Evolutionary conservation across 2,888 invertebrate genomes (phyloP).

Genomic region (Cheilosia soror): DNA sequence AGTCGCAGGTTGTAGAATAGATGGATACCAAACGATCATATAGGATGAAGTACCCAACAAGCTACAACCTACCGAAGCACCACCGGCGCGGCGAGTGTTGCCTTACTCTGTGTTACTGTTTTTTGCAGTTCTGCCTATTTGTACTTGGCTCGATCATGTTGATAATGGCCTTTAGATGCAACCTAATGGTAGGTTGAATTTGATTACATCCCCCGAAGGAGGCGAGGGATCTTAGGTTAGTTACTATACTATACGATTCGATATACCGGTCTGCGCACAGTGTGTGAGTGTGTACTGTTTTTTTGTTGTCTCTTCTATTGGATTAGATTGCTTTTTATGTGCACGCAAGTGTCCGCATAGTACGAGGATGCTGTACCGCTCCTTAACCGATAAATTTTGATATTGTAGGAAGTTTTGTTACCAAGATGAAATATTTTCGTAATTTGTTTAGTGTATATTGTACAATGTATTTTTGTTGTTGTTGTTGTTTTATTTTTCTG

Average conservation of each 20-base stretch:
- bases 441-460: constrained; percentile 63
- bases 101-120: constrained; percentile 47
- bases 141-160: constrained; percentile 66
- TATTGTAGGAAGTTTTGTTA: constrained; percentile 56
- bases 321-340: constrained; percentile 59
- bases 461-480: constrained; percentile 23
- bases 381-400: constrained; percentile 65
- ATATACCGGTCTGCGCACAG: constrained; percentile 24
- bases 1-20: constrained; percentile 57
- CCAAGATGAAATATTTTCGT: constrained; percentile 64
- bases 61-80: background rate
- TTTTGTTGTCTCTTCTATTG: constrained; percentile 25
- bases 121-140: constrained; percentile 58
- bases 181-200: constrained; percentile 68
- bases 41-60: constrained; percentile 31
- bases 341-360: constrained; percentile 59
- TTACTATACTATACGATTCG: constrained; percentile 22
- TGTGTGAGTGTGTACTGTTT: background rate
- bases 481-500: background rate
- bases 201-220: constrained; percentile 44
- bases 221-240: constrained; percentile 8
- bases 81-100: constrained; percentile 19
- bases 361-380: constrained; percentile 57
- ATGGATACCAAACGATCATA: constrained; percentile 27
- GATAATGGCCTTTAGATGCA: constrained; percentile 68